Percentiles rank a stretch among this genome's conserved stretches.
Evolutionary conservation across 2,797 vertebrate genomes (phyloP).

Genomic region (Cuniculus paca): DNA sequence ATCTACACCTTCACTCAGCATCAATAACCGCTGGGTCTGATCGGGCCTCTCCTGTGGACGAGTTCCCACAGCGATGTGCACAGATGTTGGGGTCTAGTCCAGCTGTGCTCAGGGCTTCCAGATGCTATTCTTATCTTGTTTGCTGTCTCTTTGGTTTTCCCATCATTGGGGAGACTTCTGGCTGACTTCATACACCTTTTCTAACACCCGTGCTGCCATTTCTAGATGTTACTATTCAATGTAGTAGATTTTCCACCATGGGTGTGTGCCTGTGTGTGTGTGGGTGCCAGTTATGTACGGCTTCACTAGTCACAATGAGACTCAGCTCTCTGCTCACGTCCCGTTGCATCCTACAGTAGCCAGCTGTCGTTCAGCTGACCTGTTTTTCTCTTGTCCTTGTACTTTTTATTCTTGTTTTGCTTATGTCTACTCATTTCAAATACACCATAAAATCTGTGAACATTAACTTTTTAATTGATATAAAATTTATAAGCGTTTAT

Average conservation of each 20-base stretch:
- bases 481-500: background rate
- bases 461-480: background rate
- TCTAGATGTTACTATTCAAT: background rate
- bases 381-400: background rate
- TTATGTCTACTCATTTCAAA: conserved; percentile 1
- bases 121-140: background rate
- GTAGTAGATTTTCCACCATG: background rate
- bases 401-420: background rate
- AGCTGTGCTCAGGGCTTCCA: background rate
- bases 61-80: background rate
- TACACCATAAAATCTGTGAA: background rate
- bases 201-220: background rate
- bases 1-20: background rate
- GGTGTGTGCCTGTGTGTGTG: background rate
- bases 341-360: background rate
- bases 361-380: background rate
- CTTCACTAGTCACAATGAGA: background rate
- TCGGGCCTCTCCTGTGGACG: background rate
- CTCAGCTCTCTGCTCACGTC: background rate
- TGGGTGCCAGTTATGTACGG: background rate
- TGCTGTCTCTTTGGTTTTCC: background rate
- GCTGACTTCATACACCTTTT: background rate
- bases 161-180: background rate
- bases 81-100: background rate
- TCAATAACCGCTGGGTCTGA: background rate